Conservation (phyloP, 2,797 vertebrate genomes). For the Sparus aurata region DNA sequence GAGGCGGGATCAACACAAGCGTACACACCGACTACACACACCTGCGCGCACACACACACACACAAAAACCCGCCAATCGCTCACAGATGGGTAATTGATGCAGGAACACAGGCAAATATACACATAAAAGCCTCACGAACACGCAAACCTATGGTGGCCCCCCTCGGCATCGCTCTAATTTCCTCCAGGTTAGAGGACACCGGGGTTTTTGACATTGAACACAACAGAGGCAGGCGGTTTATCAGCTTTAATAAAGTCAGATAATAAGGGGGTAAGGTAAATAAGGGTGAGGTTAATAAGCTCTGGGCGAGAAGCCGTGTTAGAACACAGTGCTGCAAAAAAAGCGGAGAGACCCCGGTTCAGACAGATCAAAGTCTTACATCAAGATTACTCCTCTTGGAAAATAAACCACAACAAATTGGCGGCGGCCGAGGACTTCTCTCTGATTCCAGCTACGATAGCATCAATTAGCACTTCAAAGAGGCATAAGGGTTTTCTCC, state of each 20-base stretch:
- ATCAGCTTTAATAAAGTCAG: slow-evolving; percentile 70
- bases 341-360: slow-evolving; percentile 59
- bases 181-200: slow-evolving; percentile 71
- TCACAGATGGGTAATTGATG: slow-evolving; percentile 75
- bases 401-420: slow-evolving; percentile 80
- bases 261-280: slow-evolving; percentile 74
- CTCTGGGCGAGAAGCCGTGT: slow-evolving; percentile 57
- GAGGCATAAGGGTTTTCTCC: slow-evolving; percentile 66
- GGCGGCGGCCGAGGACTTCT: slow-evolving; percentile 62
- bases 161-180: slow-evolving; percentile 52
- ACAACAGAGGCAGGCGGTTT: slow-evolving; percentile 56
- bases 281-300: slow-evolving; percentile 79
- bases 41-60: slow-evolving; percentile 30
- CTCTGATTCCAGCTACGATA: slow-evolving; percentile 73
- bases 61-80: slow-evolving; percentile 43
- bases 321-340: slow-evolving; percentile 52
- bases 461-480: slow-evolving; percentile 84
- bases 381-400: slow-evolving; percentile 68
- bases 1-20: slow-evolving; percentile 42
- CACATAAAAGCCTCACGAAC: slow-evolving; percentile 54
- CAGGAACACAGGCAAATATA: slow-evolving; percentile 49
- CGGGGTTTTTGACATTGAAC: slow-evolving; percentile 73
- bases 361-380: slow-evolving; percentile 76
- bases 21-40: slow-evolving; percentile 42
- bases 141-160: background rate